Conservation (phyloP, 2,113 vertebrate genomes). For the Mohoua ochrocephala region DNA sequence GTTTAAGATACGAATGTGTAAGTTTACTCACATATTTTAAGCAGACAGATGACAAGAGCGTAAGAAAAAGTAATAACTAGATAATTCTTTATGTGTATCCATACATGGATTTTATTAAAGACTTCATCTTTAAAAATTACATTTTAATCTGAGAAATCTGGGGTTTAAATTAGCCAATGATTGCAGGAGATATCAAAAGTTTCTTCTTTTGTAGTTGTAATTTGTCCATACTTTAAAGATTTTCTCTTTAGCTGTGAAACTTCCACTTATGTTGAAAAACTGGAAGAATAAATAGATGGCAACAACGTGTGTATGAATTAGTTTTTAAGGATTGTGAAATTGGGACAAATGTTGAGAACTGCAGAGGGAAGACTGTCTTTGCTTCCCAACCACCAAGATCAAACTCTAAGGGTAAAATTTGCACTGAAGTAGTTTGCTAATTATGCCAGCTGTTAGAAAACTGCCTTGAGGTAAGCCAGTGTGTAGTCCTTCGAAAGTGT, state of each 20-base stretch:
- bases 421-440: neutral
- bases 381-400: neutral
- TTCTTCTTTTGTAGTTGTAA: neutral
- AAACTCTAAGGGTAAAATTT: neutral
- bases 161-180: neutral
- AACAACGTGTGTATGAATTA: neutral
- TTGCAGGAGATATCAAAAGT: neutral
- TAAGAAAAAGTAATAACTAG: neutral
- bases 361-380: neutral
- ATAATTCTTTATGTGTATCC: neutral
- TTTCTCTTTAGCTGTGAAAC: neutral
- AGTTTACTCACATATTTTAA: neutral
- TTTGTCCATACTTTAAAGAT: neutral
- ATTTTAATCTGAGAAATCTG: neutral
- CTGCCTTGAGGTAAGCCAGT: neutral
- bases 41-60: neutral
- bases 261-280: neutral
- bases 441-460: neutral
- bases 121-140: neutral
- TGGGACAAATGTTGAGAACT: neutral
- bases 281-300: neutral
- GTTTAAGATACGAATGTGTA: neutral
- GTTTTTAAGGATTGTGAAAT: neutral
- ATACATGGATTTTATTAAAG: neutral
- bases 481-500: rapidly evolving